phyloP scores from a whole-genome alignment of 1,140 invertebrate genomes.

The Phortica variegata region DNA sequence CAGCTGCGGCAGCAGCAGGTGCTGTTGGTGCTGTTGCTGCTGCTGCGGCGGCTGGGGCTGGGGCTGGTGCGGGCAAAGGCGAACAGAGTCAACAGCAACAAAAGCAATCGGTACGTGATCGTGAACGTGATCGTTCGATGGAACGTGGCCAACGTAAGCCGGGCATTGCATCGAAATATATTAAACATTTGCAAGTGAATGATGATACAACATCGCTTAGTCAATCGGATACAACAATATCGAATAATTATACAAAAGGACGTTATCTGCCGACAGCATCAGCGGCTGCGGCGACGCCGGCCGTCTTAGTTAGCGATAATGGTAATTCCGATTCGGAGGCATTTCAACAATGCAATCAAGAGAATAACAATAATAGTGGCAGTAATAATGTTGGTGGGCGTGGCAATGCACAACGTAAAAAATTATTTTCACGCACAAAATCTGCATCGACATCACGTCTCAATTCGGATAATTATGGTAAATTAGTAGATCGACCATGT shows the following conservation, averaged over 20 bases:
- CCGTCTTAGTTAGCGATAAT: slow-evolving; percentile 38
- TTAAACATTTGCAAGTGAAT: slow-evolving; percentile 42
- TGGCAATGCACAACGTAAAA: slow-evolving; percentile 57
- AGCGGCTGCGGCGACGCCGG: slow-evolving; percentile 4
- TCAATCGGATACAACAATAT: slow-evolving; percentile 52
- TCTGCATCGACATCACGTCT: slow-evolving; percentile 65
- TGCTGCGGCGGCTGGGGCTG: too few species aligned
- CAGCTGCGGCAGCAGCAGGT: neutral
- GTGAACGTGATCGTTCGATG: slow-evolving; percentile 9
- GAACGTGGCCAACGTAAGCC: slow-evolving; percentile 21
- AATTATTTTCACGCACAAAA: slow-evolving; percentile 67
- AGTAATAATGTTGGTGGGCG: slow-evolving; percentile 5
- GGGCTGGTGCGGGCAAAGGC: too few species aligned
- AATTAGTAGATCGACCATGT: slow-evolving; percentile 59
- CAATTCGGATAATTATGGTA: slow-evolving; percentile 56
- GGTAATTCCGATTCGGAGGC: slow-evolving; percentile 47
- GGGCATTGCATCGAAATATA: slow-evolving; percentile 42
- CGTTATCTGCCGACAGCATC: slow-evolving; percentile 27
- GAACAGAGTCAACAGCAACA: neutral
- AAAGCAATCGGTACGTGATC: neutral
- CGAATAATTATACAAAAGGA: slow-evolving; percentile 44
- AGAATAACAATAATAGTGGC: slow-evolving; percentile 41
- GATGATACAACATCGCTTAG: slow-evolving; percentile 51
- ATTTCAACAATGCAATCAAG: slow-evolving; percentile 29
- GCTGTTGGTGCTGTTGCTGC: too few species aligned